These are phyloP conservation scores for Pediacus dermestoides DNA, from an alignment of 2,888 invertebrate genomes.

Conservation along the genomic window DNA sequence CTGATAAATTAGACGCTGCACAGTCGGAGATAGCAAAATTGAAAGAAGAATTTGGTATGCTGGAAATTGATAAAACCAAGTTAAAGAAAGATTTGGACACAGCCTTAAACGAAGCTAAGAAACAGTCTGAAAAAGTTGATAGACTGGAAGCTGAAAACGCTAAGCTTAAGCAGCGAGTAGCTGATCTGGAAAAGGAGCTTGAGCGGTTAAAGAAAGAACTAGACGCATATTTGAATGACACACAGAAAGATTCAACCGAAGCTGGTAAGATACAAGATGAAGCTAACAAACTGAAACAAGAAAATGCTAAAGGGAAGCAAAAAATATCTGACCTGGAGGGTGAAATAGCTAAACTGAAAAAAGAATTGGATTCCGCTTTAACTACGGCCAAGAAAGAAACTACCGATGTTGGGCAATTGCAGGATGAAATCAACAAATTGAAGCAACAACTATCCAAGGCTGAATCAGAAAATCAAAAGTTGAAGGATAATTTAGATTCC, in stretches of 20 bases:
- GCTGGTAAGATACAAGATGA: conserved; percentile 23
- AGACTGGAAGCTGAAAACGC: conserved; percentile 23
- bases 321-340: conserved; percentile 24
- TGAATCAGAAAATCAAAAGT: conserved; percentile 17
- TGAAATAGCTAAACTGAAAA: conserved; percentile 26
- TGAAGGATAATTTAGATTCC: conserved; percentile 24
- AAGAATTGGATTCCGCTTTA: conserved; percentile 27
- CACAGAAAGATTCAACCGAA: conserved; percentile 22
- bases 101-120: conserved; percentile 20
- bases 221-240: conserved; percentile 20
- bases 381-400: conserved; percentile 23
- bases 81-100: conserved; percentile 7
- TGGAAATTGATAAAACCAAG: conserved; percentile 23
- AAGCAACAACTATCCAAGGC: conserved; percentile 20
- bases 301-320: conserved; percentile 25
- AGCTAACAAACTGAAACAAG: conserved; percentile 26
- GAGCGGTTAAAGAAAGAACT: conserved; percentile 28
- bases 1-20: conserved; percentile 21
- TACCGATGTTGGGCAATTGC: conserved; percentile 17
- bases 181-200: conserved; percentile 22
- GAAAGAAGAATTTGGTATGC: conserved; percentile 16
- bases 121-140: conserved; percentile 21
- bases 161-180: conserved; percentile 21
- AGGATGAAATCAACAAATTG: conserved; percentile 19
- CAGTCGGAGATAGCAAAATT: conserved; percentile 20